Conservation (phyloP, 2,888 invertebrate species). For the Agonopterix heracliana region DNA sequence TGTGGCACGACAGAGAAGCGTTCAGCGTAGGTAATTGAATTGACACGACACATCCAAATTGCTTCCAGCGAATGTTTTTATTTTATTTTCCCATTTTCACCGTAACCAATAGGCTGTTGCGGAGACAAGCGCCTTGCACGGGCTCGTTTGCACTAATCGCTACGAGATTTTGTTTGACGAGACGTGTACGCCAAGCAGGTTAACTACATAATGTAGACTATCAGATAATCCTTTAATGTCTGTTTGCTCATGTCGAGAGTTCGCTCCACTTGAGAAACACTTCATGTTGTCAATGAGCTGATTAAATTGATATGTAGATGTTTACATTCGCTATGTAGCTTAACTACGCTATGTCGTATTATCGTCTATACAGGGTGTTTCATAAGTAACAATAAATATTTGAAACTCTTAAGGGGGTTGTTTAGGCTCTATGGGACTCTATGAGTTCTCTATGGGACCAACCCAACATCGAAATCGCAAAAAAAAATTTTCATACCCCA, state of each 20-base stretch:
- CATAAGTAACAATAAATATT: too few species aligned
- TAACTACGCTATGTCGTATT: too few species aligned
- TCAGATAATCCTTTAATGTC: conserved; percentile 47
- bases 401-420: too few species aligned
- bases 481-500: too few species aligned
- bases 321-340: not conserved
- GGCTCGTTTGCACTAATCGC: conserved; percentile 27
- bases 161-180: conserved; percentile 31
- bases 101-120: conserved; percentile 5
- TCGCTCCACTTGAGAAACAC: conserved; percentile 28
- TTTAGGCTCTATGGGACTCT: too few species aligned
- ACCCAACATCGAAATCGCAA: too few species aligned
- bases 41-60: conserved; percentile 45
- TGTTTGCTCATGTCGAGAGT: conserved; percentile 27
- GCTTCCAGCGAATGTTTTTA: conserved; percentile 38
- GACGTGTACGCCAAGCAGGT: not conserved
- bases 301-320: conserved; percentile 24
- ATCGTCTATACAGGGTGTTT: too few species aligned
- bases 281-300: conserved; percentile 32
- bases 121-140: conserved; percentile 20
- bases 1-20: conserved; percentile 35
- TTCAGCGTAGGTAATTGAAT: conserved; percentile 41
- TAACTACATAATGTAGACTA: not conserved
- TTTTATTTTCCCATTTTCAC: conserved; percentile 33
- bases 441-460: too few species aligned